Evolutionary conservation across 2,797 vertebrate species (phyloP).

Genomic region (Hirundo rustica): DNA sequence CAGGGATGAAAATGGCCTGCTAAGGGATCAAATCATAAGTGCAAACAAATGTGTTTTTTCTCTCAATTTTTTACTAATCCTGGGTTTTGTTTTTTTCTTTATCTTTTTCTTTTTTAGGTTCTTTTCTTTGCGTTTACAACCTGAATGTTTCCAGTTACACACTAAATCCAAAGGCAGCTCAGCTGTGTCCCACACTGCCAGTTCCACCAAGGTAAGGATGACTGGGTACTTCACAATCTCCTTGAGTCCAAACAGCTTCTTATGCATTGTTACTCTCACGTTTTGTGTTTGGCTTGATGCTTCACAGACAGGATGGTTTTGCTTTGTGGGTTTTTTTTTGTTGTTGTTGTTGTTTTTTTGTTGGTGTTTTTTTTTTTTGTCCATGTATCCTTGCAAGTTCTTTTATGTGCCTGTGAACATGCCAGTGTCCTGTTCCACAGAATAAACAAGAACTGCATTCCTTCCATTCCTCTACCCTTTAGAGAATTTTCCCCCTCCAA

Average conservation of each 20-base stretch:
- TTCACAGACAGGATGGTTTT: background rate
- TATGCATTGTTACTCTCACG: background rate
- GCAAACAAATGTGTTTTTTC: background rate
- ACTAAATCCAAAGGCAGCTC: conserved; percentile 48
- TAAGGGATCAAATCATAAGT: background rate
- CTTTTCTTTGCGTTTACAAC: conserved; percentile 77
- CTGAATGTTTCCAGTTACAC: conserved; percentile 74
- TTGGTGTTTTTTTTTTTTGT: background rate
- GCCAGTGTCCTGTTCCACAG: background rate
- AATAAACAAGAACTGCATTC: background rate
- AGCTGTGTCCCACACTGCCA: conserved; percentile 75
- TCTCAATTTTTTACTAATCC: background rate
- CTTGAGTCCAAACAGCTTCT: background rate
- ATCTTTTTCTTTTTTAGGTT: conserved; percentile 38
- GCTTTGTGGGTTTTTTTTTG: background rate
- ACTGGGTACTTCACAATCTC: background rate
- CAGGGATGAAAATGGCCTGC: background rate
- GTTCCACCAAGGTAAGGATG: conserved; percentile 77
- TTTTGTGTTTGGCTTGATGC: background rate
- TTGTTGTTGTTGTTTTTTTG: too few species aligned
- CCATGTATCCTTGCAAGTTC: background rate
- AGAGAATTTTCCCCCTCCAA: background rate
- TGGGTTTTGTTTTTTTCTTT: rapidly evolving
- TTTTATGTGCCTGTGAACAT: background rate
- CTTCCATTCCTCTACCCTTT: background rate